Percentiles rank a stretch among this genome's conserved stretches.
phyloP scores from a whole-genome alignment of 2,888 invertebrate genomes.

The Harmothoe impar region DNA sequence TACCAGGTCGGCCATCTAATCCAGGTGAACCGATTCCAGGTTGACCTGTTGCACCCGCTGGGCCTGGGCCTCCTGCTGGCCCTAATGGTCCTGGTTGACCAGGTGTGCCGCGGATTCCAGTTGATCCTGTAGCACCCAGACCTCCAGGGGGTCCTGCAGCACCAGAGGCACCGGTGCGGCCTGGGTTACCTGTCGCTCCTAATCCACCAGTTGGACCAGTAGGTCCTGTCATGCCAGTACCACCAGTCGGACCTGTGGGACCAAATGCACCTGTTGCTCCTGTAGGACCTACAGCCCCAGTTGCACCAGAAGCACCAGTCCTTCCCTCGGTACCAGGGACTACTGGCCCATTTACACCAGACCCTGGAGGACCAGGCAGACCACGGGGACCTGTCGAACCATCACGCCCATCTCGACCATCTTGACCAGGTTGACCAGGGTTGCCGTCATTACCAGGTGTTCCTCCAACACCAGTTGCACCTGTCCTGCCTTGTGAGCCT shows the following conservation, averaged over 20 bases:
- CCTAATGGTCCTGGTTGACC: constrained; percentile 28
- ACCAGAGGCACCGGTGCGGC: constrained; percentile 64
- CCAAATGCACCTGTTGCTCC: constrained; percentile 61
- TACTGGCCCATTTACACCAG: constrained; percentile 64
- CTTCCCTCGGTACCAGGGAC: constrained; percentile 62
- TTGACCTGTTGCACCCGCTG: constrained; percentile 4
- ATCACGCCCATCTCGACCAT: constrained; percentile 56
- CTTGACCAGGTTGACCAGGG: constrained; percentile 48
- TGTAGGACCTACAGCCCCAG: constrained; percentile 58
- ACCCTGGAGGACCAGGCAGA: constrained; percentile 36
- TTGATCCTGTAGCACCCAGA: constrained; percentile 63
- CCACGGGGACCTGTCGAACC: constrained; percentile 39
- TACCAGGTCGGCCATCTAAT: background rate
- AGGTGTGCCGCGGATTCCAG: constrained; percentile 40
- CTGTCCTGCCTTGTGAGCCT: constrained; percentile 58
- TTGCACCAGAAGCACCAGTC: constrained; percentile 63
- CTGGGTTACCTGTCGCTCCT: constrained; percentile 65
- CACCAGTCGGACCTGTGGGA: constrained; percentile 53
- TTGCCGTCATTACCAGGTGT: constrained; percentile 62
- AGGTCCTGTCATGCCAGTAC: constrained; percentile 53
- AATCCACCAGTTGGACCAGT: constrained; percentile 56
- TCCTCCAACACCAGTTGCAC: constrained; percentile 60
- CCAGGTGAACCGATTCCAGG: constrained; percentile 34
- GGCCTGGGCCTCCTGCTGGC: constrained; percentile 51
- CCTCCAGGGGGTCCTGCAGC: constrained; percentile 65